Conservation (phyloP, 2,888 invertebrate species). For the Amblyjoppa proteus region DNA sequence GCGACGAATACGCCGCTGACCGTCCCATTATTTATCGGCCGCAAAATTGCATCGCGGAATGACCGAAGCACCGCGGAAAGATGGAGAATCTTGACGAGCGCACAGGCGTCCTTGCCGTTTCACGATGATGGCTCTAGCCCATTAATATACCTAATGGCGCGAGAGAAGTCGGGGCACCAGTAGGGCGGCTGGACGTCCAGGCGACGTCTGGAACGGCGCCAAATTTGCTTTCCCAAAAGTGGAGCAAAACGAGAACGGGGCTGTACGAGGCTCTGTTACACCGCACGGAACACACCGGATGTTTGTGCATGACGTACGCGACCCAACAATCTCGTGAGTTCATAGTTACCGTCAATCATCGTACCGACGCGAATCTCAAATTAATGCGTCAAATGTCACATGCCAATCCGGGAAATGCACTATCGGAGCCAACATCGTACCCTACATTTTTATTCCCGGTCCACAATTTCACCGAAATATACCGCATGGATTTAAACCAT, state of each 20-base stretch:
- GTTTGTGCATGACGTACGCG: slow-evolving; percentile 36
- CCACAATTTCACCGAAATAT: background rate
- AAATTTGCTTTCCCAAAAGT: slow-evolving; percentile 69
- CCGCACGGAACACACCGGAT: slow-evolving; percentile 30
- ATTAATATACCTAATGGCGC: slow-evolving; percentile 74
- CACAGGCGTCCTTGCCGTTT: slow-evolving; percentile 57
- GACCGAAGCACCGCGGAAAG: slow-evolving; percentile 40
- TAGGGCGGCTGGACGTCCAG: slow-evolving; percentile 44
- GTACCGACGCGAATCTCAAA: slow-evolving; percentile 17
- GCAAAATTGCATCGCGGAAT: slow-evolving; percentile 59
- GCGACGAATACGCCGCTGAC: slow-evolving; percentile 33
- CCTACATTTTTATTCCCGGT: background rate
- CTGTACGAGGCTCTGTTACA: background rate
- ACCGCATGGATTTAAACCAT: too few species aligned
- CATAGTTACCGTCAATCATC: slow-evolving; percentile 57
- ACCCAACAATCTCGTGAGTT: slow-evolving; percentile 25
- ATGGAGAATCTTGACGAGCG: slow-evolving; percentile 64
- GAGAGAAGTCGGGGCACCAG: slow-evolving; percentile 37
- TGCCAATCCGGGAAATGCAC: slow-evolving; percentile 12
- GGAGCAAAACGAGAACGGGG: slow-evolving; percentile 51
- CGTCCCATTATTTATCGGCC: slow-evolving; percentile 67
- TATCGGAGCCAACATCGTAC: background rate
- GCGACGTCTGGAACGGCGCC: slow-evolving; percentile 68
- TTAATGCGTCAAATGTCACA: slow-evolving; percentile 37
- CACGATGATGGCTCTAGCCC: slow-evolving; percentile 73